Evolutionary conservation across 2,113 vertebrate species (phyloP).

Genomic region (Vombatus ursinus): DNA sequence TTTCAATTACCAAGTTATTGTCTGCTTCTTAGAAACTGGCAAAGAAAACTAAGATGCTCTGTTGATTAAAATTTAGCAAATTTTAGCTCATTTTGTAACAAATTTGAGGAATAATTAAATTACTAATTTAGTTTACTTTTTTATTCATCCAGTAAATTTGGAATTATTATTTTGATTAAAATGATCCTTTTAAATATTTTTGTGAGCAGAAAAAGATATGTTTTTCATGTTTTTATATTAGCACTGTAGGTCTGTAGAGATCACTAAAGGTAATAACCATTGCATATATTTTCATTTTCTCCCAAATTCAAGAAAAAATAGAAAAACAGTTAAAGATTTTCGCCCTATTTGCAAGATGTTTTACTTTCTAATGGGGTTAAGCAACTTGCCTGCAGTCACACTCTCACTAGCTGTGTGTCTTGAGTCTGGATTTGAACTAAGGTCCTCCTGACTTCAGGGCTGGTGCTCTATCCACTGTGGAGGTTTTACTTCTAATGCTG

Average conservation of each 20-base stretch:
- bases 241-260: neutral
- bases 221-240: neutral
- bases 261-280: neutral
- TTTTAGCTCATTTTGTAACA: neutral
- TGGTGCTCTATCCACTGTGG: too few species aligned
- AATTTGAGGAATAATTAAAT: neutral
- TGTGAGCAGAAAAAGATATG: neutral
- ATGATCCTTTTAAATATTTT: neutral
- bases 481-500: neutral
- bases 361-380: neutral
- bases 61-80: neutral
- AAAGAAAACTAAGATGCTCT: neutral
- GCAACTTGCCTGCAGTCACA: too few species aligned
- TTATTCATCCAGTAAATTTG: neutral
- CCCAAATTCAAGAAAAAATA: neutral
- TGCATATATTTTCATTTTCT: neutral
- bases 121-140: neutral
- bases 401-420: too few species aligned
- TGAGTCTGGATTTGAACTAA: too few species aligned
- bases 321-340: neutral
- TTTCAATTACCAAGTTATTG: neutral
- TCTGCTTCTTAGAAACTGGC: neutral
- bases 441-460: too few species aligned
- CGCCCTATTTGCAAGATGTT: neutral
- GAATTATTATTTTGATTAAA: neutral